phyloP scores from a whole-genome alignment of 2,113 vertebrate genomes.

The Crotophaga sulcirostris region DNA sequence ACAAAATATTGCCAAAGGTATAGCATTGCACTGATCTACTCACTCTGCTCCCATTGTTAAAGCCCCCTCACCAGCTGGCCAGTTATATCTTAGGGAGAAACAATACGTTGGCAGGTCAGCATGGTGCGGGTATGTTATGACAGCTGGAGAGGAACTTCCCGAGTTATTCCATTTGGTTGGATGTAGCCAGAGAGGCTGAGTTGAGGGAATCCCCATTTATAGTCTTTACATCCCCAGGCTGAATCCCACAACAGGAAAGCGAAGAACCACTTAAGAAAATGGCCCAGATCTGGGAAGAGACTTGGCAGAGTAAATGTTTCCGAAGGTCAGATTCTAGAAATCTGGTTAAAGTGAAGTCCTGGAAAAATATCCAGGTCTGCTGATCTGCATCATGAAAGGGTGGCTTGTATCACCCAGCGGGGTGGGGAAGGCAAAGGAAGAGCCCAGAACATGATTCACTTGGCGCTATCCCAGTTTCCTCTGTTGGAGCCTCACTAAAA shows the following conservation, averaged over 20 bases:
- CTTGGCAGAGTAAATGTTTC: slow-evolving; percentile 35
- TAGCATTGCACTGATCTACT: not conserved
- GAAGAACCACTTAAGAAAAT: slow-evolving; percentile 4
- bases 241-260: slow-evolving; percentile 22
- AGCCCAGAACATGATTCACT: slow-evolving; percentile 40
- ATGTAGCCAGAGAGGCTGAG: not conserved
- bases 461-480: not conserved
- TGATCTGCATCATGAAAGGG: not conserved
- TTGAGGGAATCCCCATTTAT: slow-evolving; percentile 20
- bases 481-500: not conserved
- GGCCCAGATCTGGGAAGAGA: not conserved
- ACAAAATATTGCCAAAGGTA: not conserved
- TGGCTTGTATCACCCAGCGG: not conserved
- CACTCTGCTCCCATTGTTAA: not conserved
- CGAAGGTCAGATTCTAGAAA: slow-evolving; percentile 16
- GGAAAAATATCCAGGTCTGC: slow-evolving; percentile 23
- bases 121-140: not conserved
- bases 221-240: not conserved
- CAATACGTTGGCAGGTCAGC: not conserved
- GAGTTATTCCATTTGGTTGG: not conserved
- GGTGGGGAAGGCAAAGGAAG: slow-evolving; percentile 27
- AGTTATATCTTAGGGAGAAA: not conserved
- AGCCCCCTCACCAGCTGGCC: not conserved
- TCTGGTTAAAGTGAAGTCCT: slow-evolving; percentile 23
- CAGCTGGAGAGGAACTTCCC: slow-evolving; percentile 29